These are phyloP conservation scores for Syngnathus scovelli DNA, from an alignment of 2,113 vertebrate species.

Conservation along the genomic window DNA sequence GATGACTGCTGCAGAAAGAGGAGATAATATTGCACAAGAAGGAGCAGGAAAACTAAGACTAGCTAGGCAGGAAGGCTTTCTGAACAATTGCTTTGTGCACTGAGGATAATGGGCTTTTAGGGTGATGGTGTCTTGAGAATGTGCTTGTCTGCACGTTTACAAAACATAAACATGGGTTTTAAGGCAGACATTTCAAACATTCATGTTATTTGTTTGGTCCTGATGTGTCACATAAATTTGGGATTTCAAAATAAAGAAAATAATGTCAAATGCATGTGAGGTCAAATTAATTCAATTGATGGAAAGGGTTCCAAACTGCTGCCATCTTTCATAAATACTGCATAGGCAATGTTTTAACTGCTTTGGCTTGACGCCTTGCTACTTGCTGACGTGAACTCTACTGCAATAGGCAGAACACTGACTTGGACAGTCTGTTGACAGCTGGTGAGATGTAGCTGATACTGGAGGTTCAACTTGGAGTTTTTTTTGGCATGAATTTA, in stretches of 20 bases:
- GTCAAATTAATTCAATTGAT: neutral
- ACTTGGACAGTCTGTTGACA: neutral
- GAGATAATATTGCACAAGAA: neutral
- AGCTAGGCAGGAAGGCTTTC: neutral
- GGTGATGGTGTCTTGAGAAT: conserved; percentile 1
- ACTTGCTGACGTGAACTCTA: neutral
- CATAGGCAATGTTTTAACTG: too few relatives aligned
- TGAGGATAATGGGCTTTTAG: conserved; percentile 9
- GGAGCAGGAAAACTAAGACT: conserved; percentile 9
- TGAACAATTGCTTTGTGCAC: conserved; percentile 6
- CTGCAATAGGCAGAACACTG: neutral
- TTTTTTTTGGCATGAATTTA: neutral
- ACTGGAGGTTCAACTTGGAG: neutral
- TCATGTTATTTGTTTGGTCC: neutral
- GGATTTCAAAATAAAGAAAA: neutral
- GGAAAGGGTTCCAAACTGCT: too few relatives aligned
- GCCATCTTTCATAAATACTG: too few relatives aligned
- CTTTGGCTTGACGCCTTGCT: neutral
- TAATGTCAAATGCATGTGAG: neutral
- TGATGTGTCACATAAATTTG: neutral
- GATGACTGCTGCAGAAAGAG: neutral
- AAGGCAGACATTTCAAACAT: neutral
- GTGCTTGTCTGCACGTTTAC: conserved; percentile 9
- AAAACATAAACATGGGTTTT: neutral
- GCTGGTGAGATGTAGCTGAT: too few relatives aligned